Evolutionary conservation across 2,113 vertebrate species (phyloP).

Genomic region (Pica pica): DNA sequence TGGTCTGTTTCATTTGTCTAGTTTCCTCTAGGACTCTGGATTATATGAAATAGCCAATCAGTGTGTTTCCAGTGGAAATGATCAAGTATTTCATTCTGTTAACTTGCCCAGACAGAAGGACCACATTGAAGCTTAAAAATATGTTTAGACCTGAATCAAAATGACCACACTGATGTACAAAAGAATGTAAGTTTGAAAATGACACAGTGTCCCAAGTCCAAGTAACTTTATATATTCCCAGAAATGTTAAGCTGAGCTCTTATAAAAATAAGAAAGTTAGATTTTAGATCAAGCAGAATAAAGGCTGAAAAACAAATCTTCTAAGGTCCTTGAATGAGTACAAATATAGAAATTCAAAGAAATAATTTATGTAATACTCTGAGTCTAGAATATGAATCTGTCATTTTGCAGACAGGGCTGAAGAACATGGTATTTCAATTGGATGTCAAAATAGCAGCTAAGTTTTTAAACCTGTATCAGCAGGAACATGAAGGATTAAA

Average conservation of each 20-base stretch:
- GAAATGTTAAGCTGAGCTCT: neutral
- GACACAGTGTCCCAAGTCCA: neutral
- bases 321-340: neutral
- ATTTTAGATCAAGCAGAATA: neutral
- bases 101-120: neutral
- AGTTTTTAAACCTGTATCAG: neutral
- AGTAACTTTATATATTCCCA: neutral
- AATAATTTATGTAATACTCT: neutral
- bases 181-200: neutral
- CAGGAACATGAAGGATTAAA: neutral
- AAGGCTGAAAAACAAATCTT: neutral
- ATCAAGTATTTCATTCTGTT: neutral
- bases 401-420: neutral
- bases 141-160: neutral
- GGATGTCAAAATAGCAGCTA: neutral
- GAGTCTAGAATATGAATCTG: neutral
- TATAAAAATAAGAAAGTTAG: neutral
- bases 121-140: neutral
- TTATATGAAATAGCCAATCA: neutral
- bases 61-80: neutral
- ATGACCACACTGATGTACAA: neutral
- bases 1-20: neutral
- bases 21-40: neutral
- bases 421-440: neutral
- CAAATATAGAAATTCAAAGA: neutral